Percentiles rank a stretch among this genome's conserved stretches.
phyloP scores from a whole-genome alignment of 2,797 vertebrate species.

The Pelochelys cantorii region DNA sequence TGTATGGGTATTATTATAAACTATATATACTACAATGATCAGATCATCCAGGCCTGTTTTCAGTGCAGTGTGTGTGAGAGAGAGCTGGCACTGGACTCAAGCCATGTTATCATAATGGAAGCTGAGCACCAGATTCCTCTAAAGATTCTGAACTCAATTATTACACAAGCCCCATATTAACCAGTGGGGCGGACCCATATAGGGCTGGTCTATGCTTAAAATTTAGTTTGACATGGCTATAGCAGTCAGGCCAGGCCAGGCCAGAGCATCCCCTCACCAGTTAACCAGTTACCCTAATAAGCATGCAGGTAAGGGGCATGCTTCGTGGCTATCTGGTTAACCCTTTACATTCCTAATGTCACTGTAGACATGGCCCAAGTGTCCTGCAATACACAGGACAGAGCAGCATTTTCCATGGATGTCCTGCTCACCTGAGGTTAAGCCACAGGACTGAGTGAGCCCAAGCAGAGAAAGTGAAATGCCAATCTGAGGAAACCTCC shows the following conservation, averaged over 20 bases:
- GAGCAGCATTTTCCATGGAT: neutral
- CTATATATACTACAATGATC: rapidly evolving
- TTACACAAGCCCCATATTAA: neutral
- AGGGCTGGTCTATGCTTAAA: neutral
- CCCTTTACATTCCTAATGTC: too few species aligned
- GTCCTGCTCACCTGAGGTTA: neutral
- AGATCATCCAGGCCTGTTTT: rapidly evolving
- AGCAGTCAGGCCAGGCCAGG: too few species aligned
- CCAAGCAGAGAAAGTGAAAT: neutral
- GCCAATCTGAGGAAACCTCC: slow-evolving; percentile 25
- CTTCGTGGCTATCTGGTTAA: too few species aligned
- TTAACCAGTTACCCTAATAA: too few species aligned
- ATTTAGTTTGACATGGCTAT: neutral
- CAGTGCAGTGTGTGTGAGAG: neutral
- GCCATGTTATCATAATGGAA: neutral
- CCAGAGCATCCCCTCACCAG: too few species aligned
- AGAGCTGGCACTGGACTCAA: rapidly evolving
- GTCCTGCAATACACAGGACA: neutral
- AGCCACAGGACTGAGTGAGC: neutral
- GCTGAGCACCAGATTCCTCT: neutral
- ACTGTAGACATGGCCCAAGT: neutral
- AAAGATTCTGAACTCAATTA: neutral
- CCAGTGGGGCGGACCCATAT: neutral
- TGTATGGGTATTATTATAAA: rapidly evolving
- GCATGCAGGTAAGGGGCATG: too few species aligned